Conservation (phyloP, 2,797 vertebrate species). For the Pangasius krempfi region DNA sequence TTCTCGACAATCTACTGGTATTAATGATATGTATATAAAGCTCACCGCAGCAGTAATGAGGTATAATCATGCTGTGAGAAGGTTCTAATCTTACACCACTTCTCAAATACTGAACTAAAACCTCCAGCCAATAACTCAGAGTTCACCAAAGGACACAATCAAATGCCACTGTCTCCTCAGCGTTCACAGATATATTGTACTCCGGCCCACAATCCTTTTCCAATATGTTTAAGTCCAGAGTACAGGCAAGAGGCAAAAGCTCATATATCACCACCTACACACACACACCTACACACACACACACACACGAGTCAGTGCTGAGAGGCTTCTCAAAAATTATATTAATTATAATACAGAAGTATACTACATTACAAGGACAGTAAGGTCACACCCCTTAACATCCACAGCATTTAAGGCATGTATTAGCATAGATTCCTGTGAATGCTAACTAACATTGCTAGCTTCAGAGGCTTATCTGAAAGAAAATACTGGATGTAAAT, state of each 20-base stretch:
- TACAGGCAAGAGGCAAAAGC: slow-evolving; percentile 45
- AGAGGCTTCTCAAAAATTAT: neutral
- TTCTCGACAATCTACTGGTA: neutral
- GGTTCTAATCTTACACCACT: neutral
- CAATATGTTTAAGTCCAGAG: slow-evolving; percentile 63
- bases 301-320: neutral
- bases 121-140: slow-evolving; percentile 61
- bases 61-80: neutral
- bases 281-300: neutral
- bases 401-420: neutral
- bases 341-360: neutral
- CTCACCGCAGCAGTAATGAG: neutral
- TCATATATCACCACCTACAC: slow-evolving; percentile 49
- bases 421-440: neutral
- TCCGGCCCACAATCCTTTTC: slow-evolving; percentile 57
- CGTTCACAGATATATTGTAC: slow-evolving; percentile 64
- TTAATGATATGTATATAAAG: neutral
- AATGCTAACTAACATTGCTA: neutral
- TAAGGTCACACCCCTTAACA: neutral
- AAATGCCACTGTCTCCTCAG: slow-evolving; percentile 68
- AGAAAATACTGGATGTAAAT: neutral
- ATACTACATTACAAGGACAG: no score
- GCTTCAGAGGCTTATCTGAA: neutral
- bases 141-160: slow-evolving; percentile 67
- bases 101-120: neutral